phyloP scores from a whole-genome alignment of 2,797 vertebrate species.

The Lepidocolaptes lacrymiger region DNA sequence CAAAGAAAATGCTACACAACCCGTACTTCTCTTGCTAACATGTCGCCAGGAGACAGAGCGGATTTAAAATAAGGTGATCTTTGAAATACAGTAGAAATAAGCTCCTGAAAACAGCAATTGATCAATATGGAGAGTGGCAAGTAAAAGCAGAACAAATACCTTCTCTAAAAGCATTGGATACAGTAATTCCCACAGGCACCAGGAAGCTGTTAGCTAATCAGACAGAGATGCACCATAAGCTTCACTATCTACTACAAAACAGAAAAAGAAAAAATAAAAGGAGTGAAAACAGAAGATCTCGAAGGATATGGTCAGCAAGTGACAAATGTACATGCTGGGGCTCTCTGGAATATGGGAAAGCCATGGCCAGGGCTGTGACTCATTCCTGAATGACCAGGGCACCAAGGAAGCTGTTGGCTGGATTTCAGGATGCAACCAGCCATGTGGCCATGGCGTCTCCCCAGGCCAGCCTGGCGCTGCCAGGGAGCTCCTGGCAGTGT shows the following conservation, averaged over 20 bases:
- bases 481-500: fast-evolving
- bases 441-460: not conserved
- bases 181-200: not conserved
- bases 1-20: not conserved
- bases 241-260: not conserved
- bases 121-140: not conserved
- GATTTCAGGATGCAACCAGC: not conserved
- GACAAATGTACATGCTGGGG: not conserved
- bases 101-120: not conserved
- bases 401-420: not conserved
- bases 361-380: not conserved
- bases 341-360: not conserved
- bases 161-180: not conserved
- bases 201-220: slow-evolving; percentile 16
- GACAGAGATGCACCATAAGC: not conserved
- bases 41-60: not conserved
- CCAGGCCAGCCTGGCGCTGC: not conserved
- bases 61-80: not conserved
- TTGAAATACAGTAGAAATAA: not conserved
- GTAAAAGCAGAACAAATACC: not conserved
- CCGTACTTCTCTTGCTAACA: not conserved
- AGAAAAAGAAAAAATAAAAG: not conserved
- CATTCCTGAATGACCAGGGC: not conserved
- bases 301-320: not conserved
- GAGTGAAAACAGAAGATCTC: not conserved